Base-by-base conservation (phyloP, 1,140 invertebrate species). In the Aphis craccivora region DNA sequence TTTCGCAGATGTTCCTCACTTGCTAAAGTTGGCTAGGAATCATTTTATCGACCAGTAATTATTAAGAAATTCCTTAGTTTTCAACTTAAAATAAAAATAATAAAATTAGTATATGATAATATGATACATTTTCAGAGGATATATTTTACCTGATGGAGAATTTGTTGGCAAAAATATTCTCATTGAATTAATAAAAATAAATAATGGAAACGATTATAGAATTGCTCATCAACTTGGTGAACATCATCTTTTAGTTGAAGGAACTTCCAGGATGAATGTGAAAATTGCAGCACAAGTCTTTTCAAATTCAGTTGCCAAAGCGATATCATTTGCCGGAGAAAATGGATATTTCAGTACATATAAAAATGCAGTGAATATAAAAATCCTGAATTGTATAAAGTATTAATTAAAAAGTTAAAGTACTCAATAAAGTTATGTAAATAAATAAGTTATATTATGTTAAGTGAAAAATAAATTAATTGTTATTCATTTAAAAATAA, bases 271-370 rank as follows among this genome's bases (percentile, higher is more conserved):
- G 30, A 86, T 86, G 43, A 86, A 86, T 86, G 84, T 86, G 3
- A 86, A n/a, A 86, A 22, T 86, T 40, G 40, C 84, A 43, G 23
- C 20, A 43, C 43, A 87, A 6, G 14, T 87, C 3, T 87, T 87
- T 53, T 93, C 93, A 9, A 93, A 67, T 18, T 55, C 55, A 18
- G 86, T 86, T n/a, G 60, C 84, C 4, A 90, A 37, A 48, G 87
- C 87, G 0, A 90, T 51, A 30, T 89, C 55, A 25, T 93, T 40
- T 60, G 43, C 25, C 23, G 87, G 40, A 67, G 37, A 93, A 60
- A 55, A 90, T 40, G 18, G 90, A 25, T 35, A 53, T 40, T 55
- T 40, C 6, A 51, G 43, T 23, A 86, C 45, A 11, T 55, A 60
- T 40, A 43, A 89, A 37, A 81, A 90, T 37, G 45, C 30, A 25